Evolutionary conservation across 2,888 invertebrate genomes (phyloP).

Genomic region (Bombylius major): DNA sequence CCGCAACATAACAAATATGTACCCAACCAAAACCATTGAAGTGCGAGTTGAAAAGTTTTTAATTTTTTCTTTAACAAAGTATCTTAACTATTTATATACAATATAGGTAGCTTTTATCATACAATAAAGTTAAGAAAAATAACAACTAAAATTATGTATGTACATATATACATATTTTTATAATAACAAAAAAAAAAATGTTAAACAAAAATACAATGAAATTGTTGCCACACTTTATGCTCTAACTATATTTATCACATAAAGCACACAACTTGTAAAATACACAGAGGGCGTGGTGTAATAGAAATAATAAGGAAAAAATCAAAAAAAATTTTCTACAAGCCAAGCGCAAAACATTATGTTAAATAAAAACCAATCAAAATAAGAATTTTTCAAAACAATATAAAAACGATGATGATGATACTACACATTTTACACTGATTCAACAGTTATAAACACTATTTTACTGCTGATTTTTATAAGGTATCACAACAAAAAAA

Average conservation of each 20-base stretch:
- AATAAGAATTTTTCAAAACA: not conserved
- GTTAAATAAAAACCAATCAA: slow-evolving; percentile 5
- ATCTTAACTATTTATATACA: too few species aligned
- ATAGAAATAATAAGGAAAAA: not conserved
- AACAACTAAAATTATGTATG: not conserved
- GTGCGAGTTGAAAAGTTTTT: too few species aligned
- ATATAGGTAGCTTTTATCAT: too few species aligned
- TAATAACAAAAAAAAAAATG: not conserved
- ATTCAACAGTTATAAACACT: too few species aligned
- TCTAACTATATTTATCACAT: not conserved
- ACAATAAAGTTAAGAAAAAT: too few species aligned
- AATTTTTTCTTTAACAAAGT: too few species aligned
- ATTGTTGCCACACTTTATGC: not conserved
- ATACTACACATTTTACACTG: too few species aligned
- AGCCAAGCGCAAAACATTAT: slow-evolving; percentile 3
- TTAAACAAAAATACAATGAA: not conserved
- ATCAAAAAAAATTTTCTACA: not conserved
- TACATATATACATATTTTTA: not conserved
- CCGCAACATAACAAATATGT: too few species aligned
- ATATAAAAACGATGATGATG: too few species aligned
- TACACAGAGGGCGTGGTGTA: slow-evolving; percentile 5
- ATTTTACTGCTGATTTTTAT: too few species aligned
- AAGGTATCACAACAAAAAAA: too few species aligned
- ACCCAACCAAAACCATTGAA: too few species aligned
- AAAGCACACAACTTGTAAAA: not conserved